A percentile compares a stretch with the other conserved stretches of the same genome.
Conservation (phyloP, 2,797 vertebrate species). For the Neomorphus geoffroyi region DNA sequence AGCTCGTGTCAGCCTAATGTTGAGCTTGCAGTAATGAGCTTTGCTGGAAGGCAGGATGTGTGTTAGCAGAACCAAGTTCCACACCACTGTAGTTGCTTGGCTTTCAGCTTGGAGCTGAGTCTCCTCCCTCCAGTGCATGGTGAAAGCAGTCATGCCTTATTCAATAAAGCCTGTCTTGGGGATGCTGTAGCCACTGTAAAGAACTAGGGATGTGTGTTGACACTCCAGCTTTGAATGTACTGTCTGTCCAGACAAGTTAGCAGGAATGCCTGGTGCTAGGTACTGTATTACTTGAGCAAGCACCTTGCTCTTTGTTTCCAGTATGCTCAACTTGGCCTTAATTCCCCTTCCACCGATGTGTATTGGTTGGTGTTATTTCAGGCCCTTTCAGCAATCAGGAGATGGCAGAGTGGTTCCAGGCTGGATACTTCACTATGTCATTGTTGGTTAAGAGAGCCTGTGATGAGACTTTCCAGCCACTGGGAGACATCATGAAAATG, state of each 20-base stretch:
- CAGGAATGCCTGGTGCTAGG: rapidly evolving
- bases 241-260: neutral
- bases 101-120: neutral
- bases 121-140: neutral
- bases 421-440: constrained; percentile 98
- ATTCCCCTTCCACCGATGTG: neutral
- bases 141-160: neutral
- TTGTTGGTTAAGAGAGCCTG: constrained; percentile 96
- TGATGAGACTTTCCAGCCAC: constrained; percentile 94
- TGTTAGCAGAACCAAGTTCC: neutral
- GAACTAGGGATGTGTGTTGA: neutral
- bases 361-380: constrained; percentile 68
- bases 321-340: neutral
- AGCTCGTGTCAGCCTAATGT: neutral
- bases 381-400: constrained; percentile 98
- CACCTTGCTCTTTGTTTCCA: neutral
- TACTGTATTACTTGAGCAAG: neutral
- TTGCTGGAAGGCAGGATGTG: neutral
- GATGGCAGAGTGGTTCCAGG: constrained; percentile 99
- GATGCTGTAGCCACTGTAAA: neutral
- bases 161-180: too few relatives aligned
- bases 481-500: constrained; percentile 98
- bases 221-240: neutral
- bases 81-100: neutral
- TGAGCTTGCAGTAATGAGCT: neutral